Base-by-base conservation (phyloP, 2,797 vertebrate species). In the Synanceia verrucosa region DNA sequence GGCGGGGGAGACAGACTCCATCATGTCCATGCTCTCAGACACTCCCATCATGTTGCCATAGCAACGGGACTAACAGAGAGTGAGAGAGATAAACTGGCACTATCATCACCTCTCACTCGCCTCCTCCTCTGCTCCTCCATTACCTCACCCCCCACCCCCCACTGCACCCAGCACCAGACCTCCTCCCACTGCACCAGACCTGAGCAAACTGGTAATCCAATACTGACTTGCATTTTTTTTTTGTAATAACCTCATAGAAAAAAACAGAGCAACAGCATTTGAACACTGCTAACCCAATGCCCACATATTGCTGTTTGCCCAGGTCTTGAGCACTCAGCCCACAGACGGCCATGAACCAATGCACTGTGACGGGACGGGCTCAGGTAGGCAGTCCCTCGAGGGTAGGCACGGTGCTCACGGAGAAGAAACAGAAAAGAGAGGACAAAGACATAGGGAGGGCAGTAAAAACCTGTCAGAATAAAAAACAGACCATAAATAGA, bases 11-110 rank as follows among this genome's bases (percentile, higher is more conserved):
- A 93, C 93, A 0, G 96, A 95, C 75, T 94, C 95, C n/a, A 90
- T 94, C 74, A 94, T 93, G 85, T 96, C 96, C 0, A 90, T 94
- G 12, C 96, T 96, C 85, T 96, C 96, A 2, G 96, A 97, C 74
- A 94, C 92, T 1, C 93, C 94, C 78, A 94, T 95, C 26, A 87
- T 94, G 77, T 26, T 80, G 86, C 94, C 95, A 2, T 97, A 96
- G 89, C 29, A 41, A 78, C 36, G 12, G 29, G 29, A 21, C 29
- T 19, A 43, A 23, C 67, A 66, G 56, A 61, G 37, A 52, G 69
- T 48, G 26, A 46, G 34, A 73, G 36, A 37, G 36, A 37, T 14
- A 37, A 16, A 39, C 37, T 39, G 37, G 16, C 62, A 48, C 71
- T 2, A n/a, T n/a, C 31, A 16, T 33, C 58, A 44, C 65, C 62